Base-by-base conservation (phyloP, 2,113 vertebrate species). In the Leucosticte australis region DNA sequence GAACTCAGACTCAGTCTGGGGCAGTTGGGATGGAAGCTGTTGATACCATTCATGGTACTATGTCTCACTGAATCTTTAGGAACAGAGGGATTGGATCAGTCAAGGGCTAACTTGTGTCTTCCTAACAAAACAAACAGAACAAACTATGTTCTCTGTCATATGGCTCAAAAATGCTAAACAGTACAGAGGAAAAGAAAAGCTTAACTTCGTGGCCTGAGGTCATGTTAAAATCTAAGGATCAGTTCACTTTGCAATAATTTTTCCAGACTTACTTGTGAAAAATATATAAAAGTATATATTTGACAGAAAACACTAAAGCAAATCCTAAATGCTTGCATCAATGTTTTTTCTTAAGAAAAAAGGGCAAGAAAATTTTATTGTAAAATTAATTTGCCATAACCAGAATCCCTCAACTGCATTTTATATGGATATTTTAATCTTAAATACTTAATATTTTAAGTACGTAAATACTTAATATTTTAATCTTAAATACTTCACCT, bases 41-140 rank as follows among this genome's bases (percentile, higher is more conserved):
- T 44, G 71, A 1, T 63, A 31, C 19, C 9, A 7, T n/a, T 84
- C 20, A 10, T 0, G 1, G 14, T n/a, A 11, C 30, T 15, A 2
- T 3, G 0, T 26, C 53, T 68, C 30, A 49, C 26, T 6, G 2
- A 44, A 19, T 13, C 49, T 77, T 53, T 50, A 35, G 68, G 68
- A 80, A 69, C 19, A 17, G 37, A 37, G 14, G 26, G 42, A n/a
- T 10, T 0, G 0, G 42, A 57, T 39, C 28, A 84, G 4, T 14
- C 19, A 44, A 30, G 35, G 63, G 17, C 44, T 55, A 46, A 85
- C 28, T 16, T 22, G 6, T 22, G 9, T 37, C 27, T 63, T 75
- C n/a, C 37, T 22, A 27, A 13, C n/a, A 68, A 20, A 83, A n/a
- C 41, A 21, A 55, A 49, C n/a, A 71, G 22, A 80, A n/a, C 41